Evolutionary conservation across 2,797 vertebrate species (phyloP).

Genomic region (Pseudochirops cupreus): DNA sequence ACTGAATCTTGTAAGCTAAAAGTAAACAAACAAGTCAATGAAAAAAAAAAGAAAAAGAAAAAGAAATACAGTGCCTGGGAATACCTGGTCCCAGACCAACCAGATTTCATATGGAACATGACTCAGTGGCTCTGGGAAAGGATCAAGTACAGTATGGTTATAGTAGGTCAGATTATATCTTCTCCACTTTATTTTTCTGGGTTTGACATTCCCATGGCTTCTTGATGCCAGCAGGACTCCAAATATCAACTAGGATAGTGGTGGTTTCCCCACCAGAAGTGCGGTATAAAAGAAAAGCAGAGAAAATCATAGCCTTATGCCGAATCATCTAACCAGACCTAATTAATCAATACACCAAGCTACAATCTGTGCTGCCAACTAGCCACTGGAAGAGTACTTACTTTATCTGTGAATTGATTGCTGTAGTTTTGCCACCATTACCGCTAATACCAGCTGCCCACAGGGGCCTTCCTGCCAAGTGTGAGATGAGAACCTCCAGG

Average conservation of each 20-base stretch:
- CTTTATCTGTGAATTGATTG: slow-evolving; percentile 23
- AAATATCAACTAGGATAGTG: neutral
- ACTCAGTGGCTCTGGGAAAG: neutral
- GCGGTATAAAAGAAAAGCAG: neutral
- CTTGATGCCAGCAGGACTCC: neutral
- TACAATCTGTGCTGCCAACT: slow-evolving; percentile 38
- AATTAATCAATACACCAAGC: slow-evolving; percentile 8
- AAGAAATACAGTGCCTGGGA: neutral
- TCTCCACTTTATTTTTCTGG: neutral
- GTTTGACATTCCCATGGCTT: neutral
- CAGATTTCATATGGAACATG: neutral
- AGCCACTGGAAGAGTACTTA: neutral
- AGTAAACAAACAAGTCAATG: no score
- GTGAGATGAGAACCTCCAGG: neutral
- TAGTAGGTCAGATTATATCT: neutral
- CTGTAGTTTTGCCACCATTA: neutral
- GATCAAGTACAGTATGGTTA: neutral
- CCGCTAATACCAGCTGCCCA: rapidly evolving
- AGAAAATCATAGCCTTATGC: neutral
- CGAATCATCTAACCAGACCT: neutral
- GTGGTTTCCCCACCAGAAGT: neutral
- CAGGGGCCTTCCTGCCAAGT: neutral
- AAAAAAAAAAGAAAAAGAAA: no score
- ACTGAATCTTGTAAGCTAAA: no score
- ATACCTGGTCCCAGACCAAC: neutral